These are phyloP conservation scores for Sceliomorpha sp. DNA, from an alignment of 2,888 invertebrate species.

Conservation along the genomic window DNA sequence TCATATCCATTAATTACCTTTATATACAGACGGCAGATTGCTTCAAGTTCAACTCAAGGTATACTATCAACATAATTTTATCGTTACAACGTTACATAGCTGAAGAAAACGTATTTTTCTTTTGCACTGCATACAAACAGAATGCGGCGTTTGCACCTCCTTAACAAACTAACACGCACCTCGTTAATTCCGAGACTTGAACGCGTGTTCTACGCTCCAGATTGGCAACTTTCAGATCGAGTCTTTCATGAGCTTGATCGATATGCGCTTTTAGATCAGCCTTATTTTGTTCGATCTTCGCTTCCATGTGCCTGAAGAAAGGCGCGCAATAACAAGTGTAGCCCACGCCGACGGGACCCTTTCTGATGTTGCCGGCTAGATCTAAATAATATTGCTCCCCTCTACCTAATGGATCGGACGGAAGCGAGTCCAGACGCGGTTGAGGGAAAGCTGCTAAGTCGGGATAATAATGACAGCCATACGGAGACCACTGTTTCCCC, in stretches of 20 bases:
- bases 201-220: constrained; percentile 88
- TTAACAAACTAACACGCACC: no score
- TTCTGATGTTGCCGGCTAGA: constrained; percentile 95
- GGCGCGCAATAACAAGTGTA: constrained; percentile 97
- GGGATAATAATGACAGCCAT: constrained; percentile 95
- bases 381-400: constrained; percentile 98
- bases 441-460: constrained; percentile 92
- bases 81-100: no score
- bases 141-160: no score
- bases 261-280: constrained; percentile 89
- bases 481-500: constrained; percentile 88
- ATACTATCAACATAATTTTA: no score
- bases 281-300: constrained; percentile 89
- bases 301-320: constrained; percentile 93
- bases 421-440: constrained; percentile 91
- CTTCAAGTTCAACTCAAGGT: no score
- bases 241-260: constrained; percentile 88
- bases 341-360: constrained; percentile 96
- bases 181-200: constrained; percentile 86
- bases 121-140: no score
- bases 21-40: no score
- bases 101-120: no score
- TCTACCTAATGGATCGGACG: constrained; percentile 90
- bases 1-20: no score
- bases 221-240: constrained; percentile 91